Evolutionary conservation across 2,113 vertebrate genomes (phyloP).

Genomic region (Archocentrus centrarchus): DNA sequence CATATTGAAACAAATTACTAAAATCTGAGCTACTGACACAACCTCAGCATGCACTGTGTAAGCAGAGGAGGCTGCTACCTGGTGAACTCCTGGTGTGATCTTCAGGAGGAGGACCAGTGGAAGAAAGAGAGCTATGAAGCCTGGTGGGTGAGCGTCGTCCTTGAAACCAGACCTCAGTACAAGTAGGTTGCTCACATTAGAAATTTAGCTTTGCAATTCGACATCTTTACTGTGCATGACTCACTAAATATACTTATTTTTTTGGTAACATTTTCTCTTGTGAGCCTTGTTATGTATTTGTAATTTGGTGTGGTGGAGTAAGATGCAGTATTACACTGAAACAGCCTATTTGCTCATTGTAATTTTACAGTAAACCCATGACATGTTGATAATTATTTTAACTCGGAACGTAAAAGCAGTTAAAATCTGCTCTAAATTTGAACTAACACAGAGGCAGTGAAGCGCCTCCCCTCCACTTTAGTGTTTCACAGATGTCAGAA

Average conservation of each 20-base stretch:
- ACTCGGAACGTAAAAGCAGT: not conserved
- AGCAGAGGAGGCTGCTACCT: constrained; percentile 69
- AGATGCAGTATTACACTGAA: not conserved
- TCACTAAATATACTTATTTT: not conserved
- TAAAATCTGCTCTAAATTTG: not conserved
- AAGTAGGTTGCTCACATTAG: constrained; percentile 58
- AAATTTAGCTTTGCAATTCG: not conserved
- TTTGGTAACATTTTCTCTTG: not conserved
- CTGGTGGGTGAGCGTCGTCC: constrained; percentile 75
- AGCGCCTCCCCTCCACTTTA: not conserved
- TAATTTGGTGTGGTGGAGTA: not conserved
- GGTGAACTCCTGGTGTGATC: constrained; percentile 74
- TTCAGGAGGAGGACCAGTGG: constrained; percentile 70
- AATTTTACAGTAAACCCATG: not conserved
- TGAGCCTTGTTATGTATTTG: not conserved
- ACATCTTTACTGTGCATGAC: not conserved
- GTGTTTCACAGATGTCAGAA: not conserved
- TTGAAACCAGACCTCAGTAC: constrained; percentile 75
- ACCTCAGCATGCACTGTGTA: constrained; percentile 70
- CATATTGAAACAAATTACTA: not conserved
- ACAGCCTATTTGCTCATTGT: not conserved
- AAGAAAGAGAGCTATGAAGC: constrained; percentile 73
- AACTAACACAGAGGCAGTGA: not conserved
- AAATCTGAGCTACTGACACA: not conserved
- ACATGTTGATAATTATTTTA: not conserved